phyloP scores from a whole-genome alignment of 2,113 vertebrate genomes.

The Cyprinodon tularosa region DNA sequence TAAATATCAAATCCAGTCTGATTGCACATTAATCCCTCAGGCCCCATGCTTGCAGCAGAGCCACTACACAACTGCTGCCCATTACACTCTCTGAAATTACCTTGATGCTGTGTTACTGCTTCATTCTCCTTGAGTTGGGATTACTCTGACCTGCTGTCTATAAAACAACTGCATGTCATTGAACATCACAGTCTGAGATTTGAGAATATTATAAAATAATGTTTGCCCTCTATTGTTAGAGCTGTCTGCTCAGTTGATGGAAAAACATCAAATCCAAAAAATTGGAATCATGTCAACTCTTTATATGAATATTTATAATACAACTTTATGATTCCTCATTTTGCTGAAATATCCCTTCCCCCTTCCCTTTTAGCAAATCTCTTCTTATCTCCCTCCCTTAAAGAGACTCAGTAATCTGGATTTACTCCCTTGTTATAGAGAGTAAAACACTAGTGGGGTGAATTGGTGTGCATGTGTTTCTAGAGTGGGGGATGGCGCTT shows the following conservation, averaged over 20 bases:
- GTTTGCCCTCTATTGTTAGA: background rate
- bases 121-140: conserved; percentile 40
- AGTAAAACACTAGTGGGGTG: conserved; percentile 37
- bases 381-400: conserved; percentile 60
- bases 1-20: conserved; percentile 78
- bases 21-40: conserved; percentile 77
- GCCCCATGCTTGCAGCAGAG: conserved; percentile 61
- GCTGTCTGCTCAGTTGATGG: background rate
- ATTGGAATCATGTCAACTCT: background rate
- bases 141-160: conserved; percentile 32
- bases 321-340: conserved; percentile 22
- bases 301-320: background rate
- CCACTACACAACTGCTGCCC: conserved; percentile 61
- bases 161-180: conserved; percentile 21
- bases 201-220: conserved; percentile 2
- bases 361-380: conserved; percentile 53
- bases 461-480: conserved; percentile 14
- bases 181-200: conserved; percentile 12
- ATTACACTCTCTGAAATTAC: conserved; percentile 57
- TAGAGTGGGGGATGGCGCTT: conserved; percentile 20
- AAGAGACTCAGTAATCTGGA: conserved; percentile 66
- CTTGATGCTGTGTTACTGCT: conserved; percentile 53
- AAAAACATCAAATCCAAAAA: conserved; percentile 1
- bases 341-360: conserved; percentile 36
- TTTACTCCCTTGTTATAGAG: conserved; percentile 54